A percentile compares a stretch with the other conserved stretches of the same genome.
phyloP scores from a whole-genome alignment of 1,140 invertebrate species.

The Diprion similis region DNA sequence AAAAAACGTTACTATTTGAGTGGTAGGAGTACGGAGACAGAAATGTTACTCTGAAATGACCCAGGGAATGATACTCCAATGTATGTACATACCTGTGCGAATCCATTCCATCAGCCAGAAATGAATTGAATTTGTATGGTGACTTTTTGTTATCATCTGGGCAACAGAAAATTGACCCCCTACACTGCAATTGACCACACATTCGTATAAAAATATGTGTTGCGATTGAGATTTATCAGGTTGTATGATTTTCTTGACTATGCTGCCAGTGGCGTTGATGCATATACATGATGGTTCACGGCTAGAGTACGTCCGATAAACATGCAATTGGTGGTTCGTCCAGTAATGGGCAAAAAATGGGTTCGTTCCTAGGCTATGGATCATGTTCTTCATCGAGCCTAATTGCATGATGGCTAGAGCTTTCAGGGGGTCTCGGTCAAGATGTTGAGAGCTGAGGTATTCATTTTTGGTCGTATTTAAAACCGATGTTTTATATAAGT shows the following conservation, averaged over 20 bases:
- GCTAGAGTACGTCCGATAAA: slow-evolving; percentile 22
- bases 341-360: too few relatives aligned
- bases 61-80: too few relatives aligned
- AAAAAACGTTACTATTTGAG: too few relatives aligned
- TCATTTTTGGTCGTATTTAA: slow-evolving; percentile 14
- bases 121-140: slow-evolving; percentile 29
- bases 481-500: neutral
- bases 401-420: too few relatives aligned
- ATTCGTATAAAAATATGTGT: slow-evolving; percentile 32
- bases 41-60: too few relatives aligned
- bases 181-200: slow-evolving; percentile 23
- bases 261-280: slow-evolving; percentile 33
- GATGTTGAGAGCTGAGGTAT: neutral
- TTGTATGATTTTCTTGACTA: slow-evolving; percentile 24
- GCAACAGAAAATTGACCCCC: slow-evolving; percentile 29
- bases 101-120: slow-evolving; percentile 33
- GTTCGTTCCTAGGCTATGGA: too few relatives aligned
- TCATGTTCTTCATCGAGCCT: too few relatives aligned
- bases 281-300: slow-evolving; percentile 12
- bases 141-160: slow-evolving; percentile 36
- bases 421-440: too few relatives aligned
- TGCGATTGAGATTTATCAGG: slow-evolving; percentile 19
- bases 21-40: too few relatives aligned
- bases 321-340: slow-evolving; percentile 28
- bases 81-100: too few relatives aligned